Base-by-base conservation (phyloP, 2,113 vertebrate genomes). In the Semnopithecus entellus region DNA sequence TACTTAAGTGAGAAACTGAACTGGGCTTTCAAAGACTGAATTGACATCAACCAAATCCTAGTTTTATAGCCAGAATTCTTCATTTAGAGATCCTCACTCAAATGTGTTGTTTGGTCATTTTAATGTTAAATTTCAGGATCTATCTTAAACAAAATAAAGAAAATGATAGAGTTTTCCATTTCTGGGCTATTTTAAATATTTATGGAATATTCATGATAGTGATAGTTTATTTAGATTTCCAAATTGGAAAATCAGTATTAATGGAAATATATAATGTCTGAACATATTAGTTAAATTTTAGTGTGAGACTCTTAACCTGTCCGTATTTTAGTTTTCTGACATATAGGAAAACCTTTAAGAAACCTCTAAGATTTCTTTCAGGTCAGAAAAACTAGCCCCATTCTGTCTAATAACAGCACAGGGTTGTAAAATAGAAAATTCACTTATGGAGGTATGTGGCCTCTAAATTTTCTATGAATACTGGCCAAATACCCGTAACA, bases 261-360 rank as follows among this genome's bases (percentile, higher is more conserved):
- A 52, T 85, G 83, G 86, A 96, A 86, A 50, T 52, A 43, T 20
- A 13, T 32, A 79, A 14, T 83, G 32, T 70, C 40, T 90, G 93
- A 92, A 88, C 3, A 35, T 55, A 22, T 57, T 89, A 64, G 55
- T 70, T 94, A 43, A 78, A 68, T 89, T 95, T 95, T 92, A 75
- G 45, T 45, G 66, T 79, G 92, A 95, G 76, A 80, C 23, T 23
- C 12, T 76, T 86, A 81, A 88, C 13, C 27, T 81, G 18, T 70
- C 8, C 52, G n/a, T 13, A 76, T 92, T 92, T 97, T 61, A 87
- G 27, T 91, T 94, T 93, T 9, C 38, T 91, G 68, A 52, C 16
- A 17, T 61, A 20, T 50, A 38, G 38, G 23, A 72, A 92, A 90
- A 84, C 81, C 11, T 94, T 35, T 83, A 64, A 52, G 27, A 64